phyloP scores from a whole-genome alignment of 2,113 vertebrate genomes.

The Miniopterus natalensis region DNA sequence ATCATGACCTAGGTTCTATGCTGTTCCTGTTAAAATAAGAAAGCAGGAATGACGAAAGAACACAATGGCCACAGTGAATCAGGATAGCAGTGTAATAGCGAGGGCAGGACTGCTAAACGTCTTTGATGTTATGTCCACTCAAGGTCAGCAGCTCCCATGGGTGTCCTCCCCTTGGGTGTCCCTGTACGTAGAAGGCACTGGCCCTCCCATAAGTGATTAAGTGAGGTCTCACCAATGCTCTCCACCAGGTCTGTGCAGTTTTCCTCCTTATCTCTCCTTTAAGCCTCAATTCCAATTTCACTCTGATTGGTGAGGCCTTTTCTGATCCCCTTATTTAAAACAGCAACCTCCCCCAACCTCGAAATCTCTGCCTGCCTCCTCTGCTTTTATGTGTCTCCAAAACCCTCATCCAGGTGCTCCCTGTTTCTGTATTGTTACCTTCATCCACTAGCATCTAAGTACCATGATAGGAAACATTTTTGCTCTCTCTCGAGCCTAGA shows the following conservation, averaged over 20 bases:
- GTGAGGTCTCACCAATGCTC: neutral
- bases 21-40: neutral
- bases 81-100: neutral
- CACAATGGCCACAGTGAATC: slow-evolving; percentile 1
- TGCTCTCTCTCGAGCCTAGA: neutral
- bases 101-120: neutral
- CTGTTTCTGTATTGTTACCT: neutral
- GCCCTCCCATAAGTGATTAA: neutral
- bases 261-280: neutral
- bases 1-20: neutral
- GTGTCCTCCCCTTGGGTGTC: neutral
- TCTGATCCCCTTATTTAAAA: slow-evolving; percentile 28
- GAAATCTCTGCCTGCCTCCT: neutral
- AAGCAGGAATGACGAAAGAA: neutral
- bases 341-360: neutral
- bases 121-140: neutral
- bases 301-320: neutral
- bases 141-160: neutral
- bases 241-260: neutral
- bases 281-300: slow-evolving; percentile 49
- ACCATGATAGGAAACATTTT: neutral
- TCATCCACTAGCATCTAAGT: neutral
- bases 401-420: neutral
- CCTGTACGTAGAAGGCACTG: neutral
- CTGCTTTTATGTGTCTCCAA: slow-evolving; percentile 22